A percentile compares a stretch with the other conserved stretches of the same genome.
Conservation (phyloP, 2,888 invertebrate species). For the Morinoia aosen region DNA sequence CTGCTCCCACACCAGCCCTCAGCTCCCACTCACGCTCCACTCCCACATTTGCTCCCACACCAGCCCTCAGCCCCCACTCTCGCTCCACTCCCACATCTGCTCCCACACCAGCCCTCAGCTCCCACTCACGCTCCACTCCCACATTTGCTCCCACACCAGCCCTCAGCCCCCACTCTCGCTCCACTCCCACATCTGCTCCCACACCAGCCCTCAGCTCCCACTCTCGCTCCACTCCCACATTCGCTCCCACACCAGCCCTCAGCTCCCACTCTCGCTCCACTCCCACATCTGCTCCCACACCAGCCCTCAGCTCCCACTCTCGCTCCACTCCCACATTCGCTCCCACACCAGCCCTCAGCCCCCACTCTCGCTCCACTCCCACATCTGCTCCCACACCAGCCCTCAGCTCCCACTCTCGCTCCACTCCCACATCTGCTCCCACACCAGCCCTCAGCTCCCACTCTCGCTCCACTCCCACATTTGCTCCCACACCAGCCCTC, state of each 20-base stretch:
- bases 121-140: background rate
- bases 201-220: background rate
- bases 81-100: background rate
- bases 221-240: background rate
- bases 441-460: background rate
- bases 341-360: background rate
- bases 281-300: background rate
- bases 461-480: background rate
- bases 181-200: background rate
- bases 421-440: background rate
- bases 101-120: background rate
- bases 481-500: background rate
- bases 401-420: background rate
- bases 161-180: background rate
- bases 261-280: background rate
- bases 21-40: background rate
- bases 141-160: background rate
- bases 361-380: background rate
- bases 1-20: background rate
- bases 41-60: background rate
- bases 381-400: background rate
- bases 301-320: background rate
- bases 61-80: background rate
- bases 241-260: background rate
- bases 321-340: background rate